A percentile compares a stretch with the other conserved stretches of the same genome.
These are phyloP conservation scores for Anguilla marmorata DNA, from an alignment of 2,797 vertebrate genomes.

Conservation along the genomic window DNA sequence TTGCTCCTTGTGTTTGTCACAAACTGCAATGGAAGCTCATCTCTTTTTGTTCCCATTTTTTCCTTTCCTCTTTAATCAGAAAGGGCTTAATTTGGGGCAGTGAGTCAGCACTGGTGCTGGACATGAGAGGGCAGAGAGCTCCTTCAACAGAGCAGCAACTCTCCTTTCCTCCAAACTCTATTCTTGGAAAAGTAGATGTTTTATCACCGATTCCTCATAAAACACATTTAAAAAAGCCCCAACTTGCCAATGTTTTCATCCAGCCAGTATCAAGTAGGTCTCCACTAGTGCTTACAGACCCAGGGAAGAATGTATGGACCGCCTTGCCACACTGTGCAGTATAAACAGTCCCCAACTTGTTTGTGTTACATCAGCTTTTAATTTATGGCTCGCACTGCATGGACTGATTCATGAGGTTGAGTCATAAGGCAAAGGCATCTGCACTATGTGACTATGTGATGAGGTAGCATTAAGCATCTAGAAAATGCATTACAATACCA, in stretches of 20 bases:
- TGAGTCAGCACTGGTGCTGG: background rate
- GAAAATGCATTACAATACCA: conserved; percentile 1
- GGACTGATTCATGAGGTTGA: background rate
- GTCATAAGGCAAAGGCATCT: background rate
- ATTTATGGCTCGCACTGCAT: background rate
- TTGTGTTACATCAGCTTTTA: background rate
- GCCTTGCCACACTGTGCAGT: background rate
- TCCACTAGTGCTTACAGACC: background rate
- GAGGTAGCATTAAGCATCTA: background rate
- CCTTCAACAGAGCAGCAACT: background rate
- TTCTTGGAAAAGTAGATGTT: too few relatives aligned
- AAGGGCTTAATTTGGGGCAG: background rate
- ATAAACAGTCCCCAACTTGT: background rate
- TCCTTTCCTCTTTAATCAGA: too few relatives aligned
- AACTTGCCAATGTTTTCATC: background rate
- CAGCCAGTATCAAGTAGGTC: background rate
- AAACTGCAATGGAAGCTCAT: too few relatives aligned
- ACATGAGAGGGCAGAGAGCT: background rate
- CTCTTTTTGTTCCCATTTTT: too few relatives aligned
- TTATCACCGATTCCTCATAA: background rate
- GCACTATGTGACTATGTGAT: background rate
- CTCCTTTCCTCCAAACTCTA: background rate
- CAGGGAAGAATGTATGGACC: background rate
- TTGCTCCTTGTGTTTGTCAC: too few relatives aligned
- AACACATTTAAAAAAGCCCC: background rate